Evolutionary conservation across 2,888 invertebrate genomes (phyloP).

Genomic region (Tyria jacobaeae): DNA sequence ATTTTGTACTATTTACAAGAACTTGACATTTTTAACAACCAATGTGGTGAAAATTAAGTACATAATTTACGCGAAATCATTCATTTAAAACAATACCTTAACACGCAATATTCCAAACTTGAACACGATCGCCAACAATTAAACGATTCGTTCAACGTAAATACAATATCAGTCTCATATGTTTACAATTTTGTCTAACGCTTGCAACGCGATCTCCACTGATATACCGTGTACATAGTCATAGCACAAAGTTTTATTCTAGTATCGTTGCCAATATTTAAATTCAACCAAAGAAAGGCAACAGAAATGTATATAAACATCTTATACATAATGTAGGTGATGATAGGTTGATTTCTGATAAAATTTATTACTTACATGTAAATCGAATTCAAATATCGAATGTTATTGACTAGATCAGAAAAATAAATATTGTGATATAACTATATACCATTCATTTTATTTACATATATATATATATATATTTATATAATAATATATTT

Average conservation of each 20-base stretch:
- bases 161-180: slow-evolving; percentile 79
- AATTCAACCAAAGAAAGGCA: slow-evolving; percentile 54
- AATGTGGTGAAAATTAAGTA: slow-evolving; percentile 25
- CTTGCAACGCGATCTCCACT: slow-evolving; percentile 48
- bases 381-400: slow-evolving; percentile 46
- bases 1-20: slow-evolving; percentile 65
- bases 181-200: slow-evolving; percentile 61
- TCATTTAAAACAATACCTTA: slow-evolving; percentile 39
- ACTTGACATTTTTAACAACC: slow-evolving; percentile 22
- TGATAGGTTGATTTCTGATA: too few relatives aligned
- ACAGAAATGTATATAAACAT: slow-evolving; percentile 35
- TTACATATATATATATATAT: slow-evolving; percentile 33
- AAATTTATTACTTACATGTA: slow-evolving; percentile 34
- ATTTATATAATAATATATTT: too few relatives aligned
- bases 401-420: slow-evolving; percentile 66
- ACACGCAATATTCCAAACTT: slow-evolving; percentile 53
- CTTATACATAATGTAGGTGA: slow-evolving; percentile 34
- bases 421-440: slow-evolving; percentile 55
- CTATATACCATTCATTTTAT: slow-evolving; percentile 50
- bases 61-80: slow-evolving; percentile 24
- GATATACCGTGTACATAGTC: slow-evolving; percentile 31
- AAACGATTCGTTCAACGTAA: slow-evolving; percentile 62
- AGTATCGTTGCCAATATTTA: slow-evolving; percentile 54
- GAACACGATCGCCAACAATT: slow-evolving; percentile 50
- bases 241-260: slow-evolving; percentile 31